Conservation (phyloP, 2,113 vertebrate species). For the Sardina pilchardus region DNA sequence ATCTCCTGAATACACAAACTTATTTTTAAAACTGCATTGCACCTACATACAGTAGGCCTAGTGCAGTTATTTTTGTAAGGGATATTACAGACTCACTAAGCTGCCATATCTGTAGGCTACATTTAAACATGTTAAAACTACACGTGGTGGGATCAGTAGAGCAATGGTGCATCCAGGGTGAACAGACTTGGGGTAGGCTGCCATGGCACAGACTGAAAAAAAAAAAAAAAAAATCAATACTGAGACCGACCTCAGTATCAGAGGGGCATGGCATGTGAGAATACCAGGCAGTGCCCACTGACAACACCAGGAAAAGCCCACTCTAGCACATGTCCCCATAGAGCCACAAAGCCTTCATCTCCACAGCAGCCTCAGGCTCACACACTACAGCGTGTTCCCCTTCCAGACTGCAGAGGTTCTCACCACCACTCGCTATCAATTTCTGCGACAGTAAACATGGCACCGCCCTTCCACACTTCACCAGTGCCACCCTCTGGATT, state of each 20-base stretch:
- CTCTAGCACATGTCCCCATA: background rate
- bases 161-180: too few relatives aligned
- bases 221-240: too few relatives aligned
- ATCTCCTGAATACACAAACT: too few relatives aligned
- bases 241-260: background rate
- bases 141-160: too few relatives aligned
- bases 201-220: too few relatives aligned
- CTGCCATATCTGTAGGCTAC: too few relatives aligned
- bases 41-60: too few relatives aligned
- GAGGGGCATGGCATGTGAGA: background rate
- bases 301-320: background rate
- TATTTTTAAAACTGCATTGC: too few relatives aligned
- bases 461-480: background rate
- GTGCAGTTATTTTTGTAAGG: too few relatives aligned
- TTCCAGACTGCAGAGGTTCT: background rate
- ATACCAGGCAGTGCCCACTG: background rate
- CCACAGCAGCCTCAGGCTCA: background rate
- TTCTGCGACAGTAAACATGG: background rate
- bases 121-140: too few relatives aligned
- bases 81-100: too few relatives aligned
- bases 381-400: background rate
- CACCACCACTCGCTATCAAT: background rate
- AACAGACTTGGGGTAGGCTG: too few relatives aligned
- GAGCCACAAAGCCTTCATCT: background rate
- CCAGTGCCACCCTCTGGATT: background rate